These are phyloP conservation scores for Clusia tigrina DNA, from an alignment of 2,888 invertebrate genomes.

Conservation along the genomic window DNA sequence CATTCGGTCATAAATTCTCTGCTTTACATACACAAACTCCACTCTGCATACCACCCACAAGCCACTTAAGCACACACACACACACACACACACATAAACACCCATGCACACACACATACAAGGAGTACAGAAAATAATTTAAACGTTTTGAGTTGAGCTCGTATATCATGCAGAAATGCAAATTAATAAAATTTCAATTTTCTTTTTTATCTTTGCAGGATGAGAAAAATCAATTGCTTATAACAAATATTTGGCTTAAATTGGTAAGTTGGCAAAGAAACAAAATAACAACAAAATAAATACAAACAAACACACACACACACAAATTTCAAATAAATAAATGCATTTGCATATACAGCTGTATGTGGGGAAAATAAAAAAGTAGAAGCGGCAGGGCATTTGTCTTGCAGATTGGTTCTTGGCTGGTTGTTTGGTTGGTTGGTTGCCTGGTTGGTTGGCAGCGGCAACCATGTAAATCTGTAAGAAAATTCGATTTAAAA, in stretches of 20 bases:
- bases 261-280: conserved; percentile 78
- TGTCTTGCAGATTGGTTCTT: conserved; percentile 9
- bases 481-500: background rate
- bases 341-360: background rate
- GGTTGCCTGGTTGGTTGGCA: background rate
- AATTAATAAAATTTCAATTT: conserved; percentile 10
- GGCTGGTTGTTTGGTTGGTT: background rate
- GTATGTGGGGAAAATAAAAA: conserved; percentile 16
- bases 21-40: no score
- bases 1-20: no score
- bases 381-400: conserved; percentile 14
- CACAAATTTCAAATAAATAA: conserved; percentile 6
- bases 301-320: background rate
- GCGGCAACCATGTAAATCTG: background rate
- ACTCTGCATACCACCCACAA: no score
- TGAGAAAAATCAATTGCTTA: conserved; percentile 95
- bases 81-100: background rate
- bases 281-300: no score
- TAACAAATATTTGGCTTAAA: conserved; percentile 96
- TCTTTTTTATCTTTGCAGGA: conserved; percentile 74
- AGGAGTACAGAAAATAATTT: no score
- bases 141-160: no score
- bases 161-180: no score
- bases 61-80: no score
- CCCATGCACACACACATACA: background rate